Evolutionary conservation across 2,797 vertebrate species (phyloP), one percentile per base, ranked within the genome.

Genomic region (Enteromius viviparus): DNA sequence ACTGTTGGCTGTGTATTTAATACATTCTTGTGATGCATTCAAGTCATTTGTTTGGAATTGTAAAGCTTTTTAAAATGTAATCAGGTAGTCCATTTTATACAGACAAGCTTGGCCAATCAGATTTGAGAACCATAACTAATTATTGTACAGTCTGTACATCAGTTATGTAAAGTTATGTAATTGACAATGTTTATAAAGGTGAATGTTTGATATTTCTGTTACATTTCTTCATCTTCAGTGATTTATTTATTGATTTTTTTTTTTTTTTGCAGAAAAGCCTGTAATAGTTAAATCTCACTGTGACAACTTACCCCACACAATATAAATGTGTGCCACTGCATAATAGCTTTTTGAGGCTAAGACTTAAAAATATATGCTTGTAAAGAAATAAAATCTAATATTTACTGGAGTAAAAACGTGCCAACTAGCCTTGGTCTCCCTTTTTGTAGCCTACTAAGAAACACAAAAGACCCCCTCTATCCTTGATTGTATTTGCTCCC

Each of bases 1-100:
- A 72, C 55, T 81, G 69, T 14, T 62, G 6, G 14, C 10, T 74
- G 69, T 81, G 55, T 64, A 34, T 64, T 64, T 64, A 26, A 62
- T 72, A 23, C 29, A 64, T 37, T 81, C 55, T 81, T 72, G 55
- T 47, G 4, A 62, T 34, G 68, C 68, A 62, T 11, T 60, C 6
- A 34, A 80, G 40, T 81, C 3, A 60, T 47, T 47, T 72, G 19
- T 45, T 60, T 32, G 23, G 51, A 23, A 71, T 47, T 70, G 26
- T 32, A 70, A 14, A 58, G 19, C 40, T 42, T 42, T 60, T 76
- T 3, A 42, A 26, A 58, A n/a, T 76, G 32, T 26, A 76, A 76
- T 60, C 53, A 58, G 17, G 15, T 72, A 72, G 29, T 55, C 49
- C 3, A 23, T 72, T 23, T 19, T 49, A n/a, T 42, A 12, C 37